Percentiles rank a stretch among this genome's conserved stretches.
These are phyloP conservation scores for Ectropis crepuscularia DNA, from an alignment of 2,888 invertebrate genomes.

Conservation along the genomic window DNA sequence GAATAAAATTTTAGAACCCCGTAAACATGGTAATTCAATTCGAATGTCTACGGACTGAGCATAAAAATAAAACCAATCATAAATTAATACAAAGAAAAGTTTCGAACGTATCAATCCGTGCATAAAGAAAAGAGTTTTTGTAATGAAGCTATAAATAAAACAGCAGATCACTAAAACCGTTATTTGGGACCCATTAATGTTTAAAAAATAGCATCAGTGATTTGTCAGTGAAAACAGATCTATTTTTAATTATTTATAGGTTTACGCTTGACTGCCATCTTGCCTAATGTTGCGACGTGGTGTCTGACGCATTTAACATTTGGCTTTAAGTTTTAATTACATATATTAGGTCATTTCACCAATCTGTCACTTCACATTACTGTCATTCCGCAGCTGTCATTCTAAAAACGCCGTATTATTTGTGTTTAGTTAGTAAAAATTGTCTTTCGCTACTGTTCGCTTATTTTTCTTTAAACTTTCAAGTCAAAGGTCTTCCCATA, in stretches of 20 bases:
- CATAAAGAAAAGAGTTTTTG: slow-evolving; percentile 13
- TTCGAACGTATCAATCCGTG: slow-evolving; percentile 10
- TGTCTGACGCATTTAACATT: too few relatives aligned
- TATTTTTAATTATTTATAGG: too few relatives aligned
- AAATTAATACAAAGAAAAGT: slow-evolving; percentile 45
- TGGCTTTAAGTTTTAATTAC: too few relatives aligned
- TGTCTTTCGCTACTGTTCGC: too few relatives aligned
- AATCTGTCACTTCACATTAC: too few relatives aligned
- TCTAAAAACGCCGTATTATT: too few relatives aligned
- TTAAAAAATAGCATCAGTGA: neutral
- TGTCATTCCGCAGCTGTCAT: too few relatives aligned
- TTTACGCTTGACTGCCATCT: too few relatives aligned
- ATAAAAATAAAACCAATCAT: slow-evolving; percentile 42
- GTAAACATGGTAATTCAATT: slow-evolving; percentile 41
- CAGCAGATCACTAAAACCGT: neutral
- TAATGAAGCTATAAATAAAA: slow-evolving; percentile 12
- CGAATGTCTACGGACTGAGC: slow-evolving; percentile 47
- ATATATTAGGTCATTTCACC: too few relatives aligned
- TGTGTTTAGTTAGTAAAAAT: too few relatives aligned
- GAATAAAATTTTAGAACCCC: slow-evolving; percentile 26
- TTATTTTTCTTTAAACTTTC: neutral
- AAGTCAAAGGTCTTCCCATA: slow-evolving; percentile 10
- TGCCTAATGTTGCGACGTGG: too few relatives aligned
- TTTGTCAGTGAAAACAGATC: too few relatives aligned
- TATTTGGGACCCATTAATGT: neutral